Evolutionary conservation across 2,888 invertebrate genomes (phyloP), one percentile per base, ranked within the genome.

Genomic region (Melangyna quadrimaculata): DNA sequence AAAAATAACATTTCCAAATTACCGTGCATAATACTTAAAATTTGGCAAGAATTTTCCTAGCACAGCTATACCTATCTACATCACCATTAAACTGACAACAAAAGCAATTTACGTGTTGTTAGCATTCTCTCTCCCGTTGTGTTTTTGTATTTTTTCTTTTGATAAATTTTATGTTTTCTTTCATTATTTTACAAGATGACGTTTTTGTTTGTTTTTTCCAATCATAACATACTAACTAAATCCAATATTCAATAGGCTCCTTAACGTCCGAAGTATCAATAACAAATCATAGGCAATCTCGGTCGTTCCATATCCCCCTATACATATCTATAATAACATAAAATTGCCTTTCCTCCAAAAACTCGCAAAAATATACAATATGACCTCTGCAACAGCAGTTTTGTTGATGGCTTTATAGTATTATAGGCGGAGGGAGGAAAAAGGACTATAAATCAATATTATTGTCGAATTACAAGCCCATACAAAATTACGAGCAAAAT

Each of bases 381-480:
- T 65, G 78, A 74, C 73, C 69, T 78, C 83, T 72, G 71, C 69
- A 78, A 51, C 82, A 78, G 73, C 78, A 83, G 69, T 77, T 80
- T 84, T 65, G 75, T 80, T 80, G 84, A 84, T 75, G 84, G 71
- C 71, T 67, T 67, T 74, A 75, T 75, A 59, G 65, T 10, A 63
- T 43, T 29, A 1, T 1, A 6, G n/a, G 32, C 35, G 27, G 9
- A 12, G 9, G 37, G 22, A 61, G 48, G 19, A 14, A 14, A 35
- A 70, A 29, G 27, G 57, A 35, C 67, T 45, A 67, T 84, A 84
- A 77, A 84, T 84, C 84, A 84, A 84, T 59, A 84, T 84, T 71
- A 84, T 84, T 80, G 75, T 80, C 84, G 75, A 80, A 84, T 84
- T 84, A 84, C 72, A 77, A 77, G 80, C 48, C 80, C 48, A 80